These are phyloP conservation scores for Xenus cinereus DNA, from an alignment of 2,113 vertebrate species.

Conservation along the genomic window DNA sequence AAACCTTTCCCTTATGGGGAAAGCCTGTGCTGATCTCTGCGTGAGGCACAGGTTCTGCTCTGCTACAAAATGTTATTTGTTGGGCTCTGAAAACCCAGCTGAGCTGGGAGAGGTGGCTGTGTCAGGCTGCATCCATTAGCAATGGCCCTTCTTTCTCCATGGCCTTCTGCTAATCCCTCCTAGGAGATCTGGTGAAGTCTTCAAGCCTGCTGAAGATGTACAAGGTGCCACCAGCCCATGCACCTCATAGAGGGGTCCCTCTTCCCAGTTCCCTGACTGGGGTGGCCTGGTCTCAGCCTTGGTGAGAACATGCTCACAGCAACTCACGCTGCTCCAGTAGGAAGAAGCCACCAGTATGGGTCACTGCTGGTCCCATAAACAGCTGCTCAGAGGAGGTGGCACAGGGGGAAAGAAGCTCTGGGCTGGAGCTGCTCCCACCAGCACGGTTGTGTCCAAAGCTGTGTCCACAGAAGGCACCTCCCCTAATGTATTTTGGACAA, in stretches of 20 bases:
- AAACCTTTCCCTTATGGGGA: neutral
- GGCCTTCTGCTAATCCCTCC: neutral
- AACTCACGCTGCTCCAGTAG: neutral
- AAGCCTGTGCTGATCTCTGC: neutral
- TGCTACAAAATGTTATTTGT: neutral
- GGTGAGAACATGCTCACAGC: neutral
- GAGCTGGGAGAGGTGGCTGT: neutral
- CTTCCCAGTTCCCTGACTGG: neutral
- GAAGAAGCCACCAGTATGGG: neutral
- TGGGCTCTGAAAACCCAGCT: neutral
- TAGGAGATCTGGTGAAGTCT: neutral
- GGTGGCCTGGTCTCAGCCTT: neutral
- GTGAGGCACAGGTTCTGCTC: neutral
- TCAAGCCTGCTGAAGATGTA: neutral
- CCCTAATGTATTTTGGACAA: neutral
- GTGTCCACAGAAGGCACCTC: neutral
- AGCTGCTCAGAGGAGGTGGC: neutral
- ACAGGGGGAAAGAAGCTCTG: neutral
- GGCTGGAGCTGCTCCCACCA: neutral
- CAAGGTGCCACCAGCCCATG: neutral
- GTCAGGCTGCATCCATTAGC: neutral
- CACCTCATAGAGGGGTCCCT: neutral
- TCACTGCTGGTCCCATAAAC: neutral
- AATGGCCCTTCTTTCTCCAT: neutral
- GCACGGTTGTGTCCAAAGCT: rapidly evolving